Conservation (phyloP, 2,797 vertebrate genomes). For the Phoebastria nigripes region DNA sequence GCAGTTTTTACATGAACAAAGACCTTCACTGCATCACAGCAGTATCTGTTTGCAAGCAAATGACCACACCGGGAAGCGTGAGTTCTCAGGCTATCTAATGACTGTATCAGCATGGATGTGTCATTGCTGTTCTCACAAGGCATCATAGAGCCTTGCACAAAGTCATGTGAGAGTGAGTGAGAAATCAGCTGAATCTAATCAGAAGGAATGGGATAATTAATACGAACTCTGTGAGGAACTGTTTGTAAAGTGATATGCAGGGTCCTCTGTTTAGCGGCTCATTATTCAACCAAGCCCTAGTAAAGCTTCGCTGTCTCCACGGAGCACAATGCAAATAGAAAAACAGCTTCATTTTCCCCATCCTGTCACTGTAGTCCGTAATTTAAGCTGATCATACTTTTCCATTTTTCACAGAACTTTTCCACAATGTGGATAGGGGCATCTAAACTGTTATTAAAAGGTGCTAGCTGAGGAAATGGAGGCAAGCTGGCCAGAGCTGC, state of each 20-base stretch:
- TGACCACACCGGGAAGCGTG: neutral
- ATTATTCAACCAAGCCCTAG: neutral
- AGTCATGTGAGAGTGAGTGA: conserved; percentile 43
- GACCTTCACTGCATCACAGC: neutral
- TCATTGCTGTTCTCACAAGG: conserved; percentile 18
- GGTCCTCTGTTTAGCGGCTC: neutral
- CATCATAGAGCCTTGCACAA: neutral
- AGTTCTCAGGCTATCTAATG: neutral
- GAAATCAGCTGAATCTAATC: conserved; percentile 55
- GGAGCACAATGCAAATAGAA: neutral
- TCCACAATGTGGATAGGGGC: neutral
- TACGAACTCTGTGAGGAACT: neutral
- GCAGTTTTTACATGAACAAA: neutral
- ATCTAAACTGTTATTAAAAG: neutral
- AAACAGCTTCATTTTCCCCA: neutral
- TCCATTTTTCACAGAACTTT: neutral
- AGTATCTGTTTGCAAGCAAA: neutral
- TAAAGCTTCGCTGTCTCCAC: neutral
- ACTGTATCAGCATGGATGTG: neutral
- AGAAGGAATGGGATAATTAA: conserved; percentile 48
- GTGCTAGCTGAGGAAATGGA: neutral
- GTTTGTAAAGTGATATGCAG: neutral
- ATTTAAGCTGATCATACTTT: neutral
- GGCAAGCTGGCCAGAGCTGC: neutral
- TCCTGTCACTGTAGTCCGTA: neutral